Evolutionary conservation across 1,140 invertebrate genomes (phyloP).

Genomic region (Helicoverpa zea): DNA sequence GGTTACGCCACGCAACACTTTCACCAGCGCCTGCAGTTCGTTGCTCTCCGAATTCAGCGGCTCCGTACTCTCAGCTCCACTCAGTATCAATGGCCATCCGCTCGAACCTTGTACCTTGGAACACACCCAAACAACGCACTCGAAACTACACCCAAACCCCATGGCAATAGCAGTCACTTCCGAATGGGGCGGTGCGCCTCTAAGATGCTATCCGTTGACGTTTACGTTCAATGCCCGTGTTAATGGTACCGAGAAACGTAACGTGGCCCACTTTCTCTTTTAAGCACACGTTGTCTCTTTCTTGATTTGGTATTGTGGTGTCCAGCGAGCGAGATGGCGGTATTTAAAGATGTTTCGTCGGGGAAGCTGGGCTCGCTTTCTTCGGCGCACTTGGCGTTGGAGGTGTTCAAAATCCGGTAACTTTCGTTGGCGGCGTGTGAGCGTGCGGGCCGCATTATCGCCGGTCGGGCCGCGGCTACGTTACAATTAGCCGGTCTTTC

Average conservation of each 20-base stretch:
- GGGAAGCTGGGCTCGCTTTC: conserved; percentile 81
- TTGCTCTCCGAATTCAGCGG: conserved; percentile 84
- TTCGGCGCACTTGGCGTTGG: conserved; percentile 84
- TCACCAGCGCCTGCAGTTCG: conserved; percentile 77
- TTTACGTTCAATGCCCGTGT: conserved; percentile 84
- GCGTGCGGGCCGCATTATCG: conserved; percentile 63
- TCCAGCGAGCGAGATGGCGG: conserved; percentile 74
- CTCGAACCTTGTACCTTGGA: conserved; percentile 59
- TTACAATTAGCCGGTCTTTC: conserved; percentile 70
- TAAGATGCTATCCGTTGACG: conserved; percentile 73
- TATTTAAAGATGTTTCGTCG: conserved; percentile 68
- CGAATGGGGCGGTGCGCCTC: conserved; percentile 47
- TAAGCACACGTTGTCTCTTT: conserved; percentile 82
- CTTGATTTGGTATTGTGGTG: conserved; percentile 60
- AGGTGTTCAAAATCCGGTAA: conserved; percentile 82
- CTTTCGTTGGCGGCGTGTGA: conserved; percentile 78
- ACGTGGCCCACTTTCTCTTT: conserved; percentile 86
- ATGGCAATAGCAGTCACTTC: conserved; percentile 63
- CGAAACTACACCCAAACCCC: conserved; percentile 61
- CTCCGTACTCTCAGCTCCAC: conserved; percentile 66
- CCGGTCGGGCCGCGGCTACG: conserved; percentile 57
- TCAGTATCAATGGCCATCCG: conserved; percentile 73
- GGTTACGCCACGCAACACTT: conserved; percentile 84
- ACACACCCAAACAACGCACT: conserved; percentile 50
- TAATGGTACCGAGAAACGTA: conserved; percentile 85